A percentile compares a stretch with the other conserved stretches of the same genome.
Conservation (phyloP, 1,140 invertebrate genomes). For the Cotesia glomerata region DNA sequence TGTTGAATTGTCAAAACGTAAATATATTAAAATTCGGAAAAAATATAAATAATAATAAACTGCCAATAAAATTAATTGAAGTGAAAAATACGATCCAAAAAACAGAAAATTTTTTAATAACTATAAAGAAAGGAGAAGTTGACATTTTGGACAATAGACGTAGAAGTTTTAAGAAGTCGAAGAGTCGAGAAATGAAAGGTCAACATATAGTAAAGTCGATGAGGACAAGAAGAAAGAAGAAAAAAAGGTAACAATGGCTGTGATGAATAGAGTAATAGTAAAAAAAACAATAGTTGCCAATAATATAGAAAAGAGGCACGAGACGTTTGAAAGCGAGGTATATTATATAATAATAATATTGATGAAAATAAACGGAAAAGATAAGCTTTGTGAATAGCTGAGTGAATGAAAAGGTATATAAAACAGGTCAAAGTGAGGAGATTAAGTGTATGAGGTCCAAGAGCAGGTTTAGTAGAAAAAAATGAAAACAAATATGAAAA, state of each 20-base stretch:
- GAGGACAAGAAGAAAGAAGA: background rate
- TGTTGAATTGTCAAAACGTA: too few relatives aligned
- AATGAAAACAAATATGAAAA: slow-evolving; percentile 3
- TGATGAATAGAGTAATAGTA: slow-evolving; percentile 5
- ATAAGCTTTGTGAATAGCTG: slow-evolving; percentile 16
- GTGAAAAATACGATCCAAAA: background rate
- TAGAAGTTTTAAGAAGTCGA: background rate
- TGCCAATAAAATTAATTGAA: background rate
- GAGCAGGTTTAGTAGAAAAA: slow-evolving; percentile 24
- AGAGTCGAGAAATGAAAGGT: background rate
- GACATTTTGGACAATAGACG: background rate
- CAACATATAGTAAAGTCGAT: slow-evolving; percentile 12
- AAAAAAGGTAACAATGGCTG: background rate
- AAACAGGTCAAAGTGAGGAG: slow-evolving; percentile 25
- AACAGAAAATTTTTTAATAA: background rate
- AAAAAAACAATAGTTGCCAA: slow-evolving; percentile 18
- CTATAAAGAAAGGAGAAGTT: background rate
- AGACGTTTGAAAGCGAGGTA: background rate
- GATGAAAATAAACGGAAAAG: slow-evolving; percentile 19
- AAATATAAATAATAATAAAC: too few relatives aligned
- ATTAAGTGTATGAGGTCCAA: slow-evolving; percentile 10
- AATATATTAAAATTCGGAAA: too few relatives aligned
- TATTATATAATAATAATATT: background rate
- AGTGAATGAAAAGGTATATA: slow-evolving; percentile 11
- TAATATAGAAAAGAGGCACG: slow-evolving; percentile 18